Percentiles rank a stretch among this genome's conserved stretches.
These are phyloP conservation scores for Dasypolia templi DNA, from an alignment of 2,888 invertebrate species.

Conservation along the genomic window DNA sequence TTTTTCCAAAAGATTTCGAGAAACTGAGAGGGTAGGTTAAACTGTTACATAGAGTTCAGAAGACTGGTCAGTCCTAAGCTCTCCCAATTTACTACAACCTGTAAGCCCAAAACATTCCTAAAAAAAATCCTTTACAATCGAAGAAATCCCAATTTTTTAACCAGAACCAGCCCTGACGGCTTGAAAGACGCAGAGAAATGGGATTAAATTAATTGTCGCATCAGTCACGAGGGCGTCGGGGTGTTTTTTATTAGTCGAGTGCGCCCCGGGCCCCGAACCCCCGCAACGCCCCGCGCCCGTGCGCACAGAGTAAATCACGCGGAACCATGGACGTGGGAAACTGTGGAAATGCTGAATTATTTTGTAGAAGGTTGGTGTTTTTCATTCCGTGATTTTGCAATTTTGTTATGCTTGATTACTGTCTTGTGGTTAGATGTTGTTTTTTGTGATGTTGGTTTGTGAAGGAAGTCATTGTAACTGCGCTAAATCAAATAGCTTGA, in stretches of 20 bases:
- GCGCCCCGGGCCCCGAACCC: conserved; percentile 70
- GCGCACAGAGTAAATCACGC: conserved; percentile 86
- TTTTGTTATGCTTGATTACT: conserved; percentile 1
- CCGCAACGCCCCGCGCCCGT: conserved; percentile 58
- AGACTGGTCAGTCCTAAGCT: neutral
- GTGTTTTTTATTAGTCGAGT: conserved; percentile 91
- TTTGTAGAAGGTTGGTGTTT: conserved; percentile 22
- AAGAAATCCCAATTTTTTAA: conserved; percentile 28
- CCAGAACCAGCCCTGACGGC: conserved; percentile 80
- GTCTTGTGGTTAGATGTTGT: neutral
- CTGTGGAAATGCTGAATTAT: conserved; percentile 66
- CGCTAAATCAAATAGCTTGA: neutral
- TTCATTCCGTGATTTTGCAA: neutral
- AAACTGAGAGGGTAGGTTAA: too few relatives aligned
- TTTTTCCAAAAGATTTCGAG: too few relatives aligned
- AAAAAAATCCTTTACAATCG: conserved; percentile 6
- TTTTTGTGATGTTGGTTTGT: neutral
- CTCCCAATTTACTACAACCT: neutral
- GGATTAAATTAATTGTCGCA: conserved; percentile 91
- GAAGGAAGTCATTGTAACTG: neutral
- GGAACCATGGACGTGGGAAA: conserved; percentile 68
- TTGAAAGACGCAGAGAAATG: conserved; percentile 90
- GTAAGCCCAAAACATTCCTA: too few relatives aligned
- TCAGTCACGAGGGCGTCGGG: conserved; percentile 90
- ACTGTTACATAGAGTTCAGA: neutral